Base-by-base conservation (phyloP, 1,140 invertebrate species). In the Drosophila littoralis region DNA sequence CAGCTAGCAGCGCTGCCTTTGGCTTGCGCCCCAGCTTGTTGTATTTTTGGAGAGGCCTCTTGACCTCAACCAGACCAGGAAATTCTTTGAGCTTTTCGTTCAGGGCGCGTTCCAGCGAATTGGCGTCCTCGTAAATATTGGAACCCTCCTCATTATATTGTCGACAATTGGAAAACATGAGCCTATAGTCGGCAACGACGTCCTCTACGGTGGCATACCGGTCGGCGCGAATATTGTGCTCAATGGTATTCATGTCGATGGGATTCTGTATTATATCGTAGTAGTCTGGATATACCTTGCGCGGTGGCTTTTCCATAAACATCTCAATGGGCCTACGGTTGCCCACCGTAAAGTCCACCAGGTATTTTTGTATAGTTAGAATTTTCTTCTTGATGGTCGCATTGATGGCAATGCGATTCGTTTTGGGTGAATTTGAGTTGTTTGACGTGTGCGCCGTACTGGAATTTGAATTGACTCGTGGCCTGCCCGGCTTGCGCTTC, bases 91-190 rank as follows among this genome's bases (percentile, higher is more conserved):
- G 93, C 92, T 97, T 98, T 51, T 97, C 96, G 86, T 96, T 95
- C 22, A 99, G 93, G 8, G 97, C 95, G 84, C 95, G 95, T 91
- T 99, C 98, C 28, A 99, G 93, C 33, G 95, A 95, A 90, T 96
- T 97, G 1, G 98, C 98, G 93, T 99, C 98, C 85, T 98, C 96
- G 83, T 98, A 98, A 80, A 99, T 98, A 79, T 96, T 95, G 0
- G 98, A 99, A 32, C 97, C 96, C 93, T 99, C 98, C 93, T 99
- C 98, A 92, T 99, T 99, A 92, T 98, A 99, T 81, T 97, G 96
- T 0, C 97, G 95, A 86, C 98, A 99, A 93, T 99, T 99, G 55
- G 95, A 95, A 93, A 99, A 99, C 98, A 99, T 99, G 12, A 98
- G 93, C 69, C 95, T 93, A 79, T 96, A 95, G 90, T 95, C 95